phyloP scores from a whole-genome alignment of 2,888 invertebrate genomes.

The Plemyria rubiginata region DNA sequence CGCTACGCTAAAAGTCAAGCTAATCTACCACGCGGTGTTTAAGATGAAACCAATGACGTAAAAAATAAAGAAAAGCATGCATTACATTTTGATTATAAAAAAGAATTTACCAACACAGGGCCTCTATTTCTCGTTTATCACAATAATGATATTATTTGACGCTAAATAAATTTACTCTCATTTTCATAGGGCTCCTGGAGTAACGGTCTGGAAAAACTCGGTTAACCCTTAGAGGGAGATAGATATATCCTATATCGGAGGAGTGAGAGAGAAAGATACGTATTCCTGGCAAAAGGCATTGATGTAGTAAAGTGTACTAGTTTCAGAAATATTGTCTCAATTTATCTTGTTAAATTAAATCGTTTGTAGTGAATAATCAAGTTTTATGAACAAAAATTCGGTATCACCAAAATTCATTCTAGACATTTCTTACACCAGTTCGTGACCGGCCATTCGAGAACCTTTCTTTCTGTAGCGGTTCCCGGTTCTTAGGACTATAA shows the following conservation, averaged over 20 bases:
- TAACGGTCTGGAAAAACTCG: conserved; percentile 67
- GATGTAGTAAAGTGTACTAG: conserved; percentile 3
- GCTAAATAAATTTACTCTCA: conserved; percentile 68
- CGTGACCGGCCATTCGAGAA: no score
- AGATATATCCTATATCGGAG: not conserved
- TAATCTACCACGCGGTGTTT: not conserved
- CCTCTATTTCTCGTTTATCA: conserved; percentile 31
- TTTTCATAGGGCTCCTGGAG: conserved; percentile 57
- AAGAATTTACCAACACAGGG: conserved; percentile 11
- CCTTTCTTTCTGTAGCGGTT: no score
- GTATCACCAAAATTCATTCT: no score
- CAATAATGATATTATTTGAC: conserved; percentile 72
- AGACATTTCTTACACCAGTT: no score
- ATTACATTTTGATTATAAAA: conserved; percentile 6
- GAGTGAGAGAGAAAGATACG: conserved; percentile 11
- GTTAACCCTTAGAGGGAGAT: conserved; percentile 30
- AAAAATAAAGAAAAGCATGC: not conserved
- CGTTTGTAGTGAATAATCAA: not conserved
- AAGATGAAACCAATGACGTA: not conserved
- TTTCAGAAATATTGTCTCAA: not conserved
- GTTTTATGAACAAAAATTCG: not conserved
- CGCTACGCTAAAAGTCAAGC: no score
- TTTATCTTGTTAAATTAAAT: not conserved
- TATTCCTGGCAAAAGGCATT: conserved; percentile 5
- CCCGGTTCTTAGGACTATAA: no score